A percentile compares a stretch with the other conserved stretches of the same genome.
phyloP scores from a whole-genome alignment of 1,140 invertebrate species.

The Saxidomus purpurata region DNA sequence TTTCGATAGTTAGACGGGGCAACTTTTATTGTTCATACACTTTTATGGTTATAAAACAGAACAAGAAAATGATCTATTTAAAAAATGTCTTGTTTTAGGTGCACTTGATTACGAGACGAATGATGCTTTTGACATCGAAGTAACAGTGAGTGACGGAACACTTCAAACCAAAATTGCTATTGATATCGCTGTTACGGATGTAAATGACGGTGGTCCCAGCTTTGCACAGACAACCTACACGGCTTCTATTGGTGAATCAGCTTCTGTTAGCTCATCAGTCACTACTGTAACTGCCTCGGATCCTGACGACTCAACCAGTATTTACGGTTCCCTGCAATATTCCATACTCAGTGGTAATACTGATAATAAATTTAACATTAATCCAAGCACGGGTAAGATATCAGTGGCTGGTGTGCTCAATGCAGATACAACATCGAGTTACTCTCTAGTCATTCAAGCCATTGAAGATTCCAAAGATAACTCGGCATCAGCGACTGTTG shows the following conservation, averaged over 20 bases:
- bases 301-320: conserved; percentile 62
- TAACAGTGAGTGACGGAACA: conserved; percentile 70
- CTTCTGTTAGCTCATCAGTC: conserved; percentile 65
- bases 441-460: conserved; percentile 73
- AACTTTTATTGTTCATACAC: no score
- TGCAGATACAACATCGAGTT: conserved; percentile 67
- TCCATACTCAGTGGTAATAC: conserved; percentile 74
- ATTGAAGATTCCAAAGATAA: conserved; percentile 70
- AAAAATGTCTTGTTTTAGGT: conserved; percentile 58
- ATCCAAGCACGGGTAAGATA: conserved; percentile 70
- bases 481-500: conserved; percentile 69
- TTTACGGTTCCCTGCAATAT: conserved; percentile 69
- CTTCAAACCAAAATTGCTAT: conserved; percentile 67
- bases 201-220: conserved; percentile 76
- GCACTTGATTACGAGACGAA: conserved; percentile 75
- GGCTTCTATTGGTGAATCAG: conserved; percentile 63
- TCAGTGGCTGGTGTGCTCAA: conserved; percentile 69
- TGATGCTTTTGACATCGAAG: conserved; percentile 64
- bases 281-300: conserved; percentile 70
- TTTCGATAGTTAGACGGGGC: no score
- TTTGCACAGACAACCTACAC: conserved; percentile 56
- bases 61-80: no score
- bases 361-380: conserved; percentile 73
- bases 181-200: conserved; percentile 72
- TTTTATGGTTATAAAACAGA: no score